Conservation (phyloP, 2,888 invertebrate genomes). For the Theretra japonica region DNA sequence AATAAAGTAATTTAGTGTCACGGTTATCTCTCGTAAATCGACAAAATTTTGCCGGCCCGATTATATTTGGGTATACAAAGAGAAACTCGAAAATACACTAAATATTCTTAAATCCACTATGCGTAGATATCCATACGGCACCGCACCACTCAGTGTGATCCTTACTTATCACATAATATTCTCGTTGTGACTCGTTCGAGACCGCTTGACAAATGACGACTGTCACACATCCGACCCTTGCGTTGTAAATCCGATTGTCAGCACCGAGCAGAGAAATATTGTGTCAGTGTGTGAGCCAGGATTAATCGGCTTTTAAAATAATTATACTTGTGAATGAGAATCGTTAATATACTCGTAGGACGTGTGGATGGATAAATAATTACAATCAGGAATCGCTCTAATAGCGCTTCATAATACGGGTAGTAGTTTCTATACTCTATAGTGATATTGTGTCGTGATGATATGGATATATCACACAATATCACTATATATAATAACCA, state of each 20-base stretch:
- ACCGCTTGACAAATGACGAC: constrained; percentile 30
- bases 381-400: too few species aligned
- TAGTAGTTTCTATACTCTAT: too few species aligned
- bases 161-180: background rate
- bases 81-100: too few species aligned
- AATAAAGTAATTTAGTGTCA: too few species aligned
- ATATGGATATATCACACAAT: too few species aligned
- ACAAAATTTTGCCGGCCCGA: too few species aligned
- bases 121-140: background rate
- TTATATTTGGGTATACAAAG: too few species aligned
- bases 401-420: too few species aligned
- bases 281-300: background rate
- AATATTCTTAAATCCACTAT: too few species aligned
- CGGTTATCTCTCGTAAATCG: too few species aligned
- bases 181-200: constrained; percentile 13
- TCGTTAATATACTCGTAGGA: background rate
- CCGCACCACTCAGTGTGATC: background rate
- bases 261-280: background rate
- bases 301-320: constrained; percentile 13
- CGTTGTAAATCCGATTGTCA: constrained; percentile 30
- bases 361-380: background rate
- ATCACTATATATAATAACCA: too few species aligned
- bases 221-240: constrained; percentile 19
- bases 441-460: too few species aligned
- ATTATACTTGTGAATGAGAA: background rate